Conservation (phyloP, 2,113 vertebrate species). For the Balaeniceps rex region DNA sequence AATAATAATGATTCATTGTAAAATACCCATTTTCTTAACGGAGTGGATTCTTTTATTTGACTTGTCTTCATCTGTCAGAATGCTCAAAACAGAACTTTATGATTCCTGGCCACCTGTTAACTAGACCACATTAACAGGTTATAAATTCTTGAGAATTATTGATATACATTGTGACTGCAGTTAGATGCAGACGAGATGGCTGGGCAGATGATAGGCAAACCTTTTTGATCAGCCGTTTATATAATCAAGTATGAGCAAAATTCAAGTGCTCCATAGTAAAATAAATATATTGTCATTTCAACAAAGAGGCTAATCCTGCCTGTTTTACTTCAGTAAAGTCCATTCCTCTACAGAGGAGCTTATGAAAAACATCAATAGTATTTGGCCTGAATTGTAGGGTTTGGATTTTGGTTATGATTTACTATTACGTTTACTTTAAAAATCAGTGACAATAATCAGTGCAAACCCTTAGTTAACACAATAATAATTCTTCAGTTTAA, state of each 20-base stretch:
- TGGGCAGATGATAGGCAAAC: neutral
- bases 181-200: neutral
- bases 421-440: neutral
- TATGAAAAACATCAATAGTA: neutral
- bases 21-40: neutral
- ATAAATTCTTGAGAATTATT: neutral
- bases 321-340: neutral
- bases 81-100: neutral
- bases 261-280: neutral
- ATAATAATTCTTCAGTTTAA: neutral
- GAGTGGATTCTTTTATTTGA: neutral
- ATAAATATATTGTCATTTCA: neutral
- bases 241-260: neutral
- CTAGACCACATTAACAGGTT: neutral
- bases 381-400: neutral
- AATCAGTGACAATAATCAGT: neutral
- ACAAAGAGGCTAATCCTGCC: neutral
- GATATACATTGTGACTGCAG: accelerated
- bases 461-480: neutral
- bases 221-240: neutral
- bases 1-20: neutral
- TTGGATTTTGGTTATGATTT: neutral
- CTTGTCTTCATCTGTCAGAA: neutral
- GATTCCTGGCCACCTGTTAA: neutral
- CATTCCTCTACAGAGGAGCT: neutral